Evolutionary conservation across 2,797 vertebrate genomes (phyloP).

Genomic region (Oryzias dopingdopingensis): DNA sequence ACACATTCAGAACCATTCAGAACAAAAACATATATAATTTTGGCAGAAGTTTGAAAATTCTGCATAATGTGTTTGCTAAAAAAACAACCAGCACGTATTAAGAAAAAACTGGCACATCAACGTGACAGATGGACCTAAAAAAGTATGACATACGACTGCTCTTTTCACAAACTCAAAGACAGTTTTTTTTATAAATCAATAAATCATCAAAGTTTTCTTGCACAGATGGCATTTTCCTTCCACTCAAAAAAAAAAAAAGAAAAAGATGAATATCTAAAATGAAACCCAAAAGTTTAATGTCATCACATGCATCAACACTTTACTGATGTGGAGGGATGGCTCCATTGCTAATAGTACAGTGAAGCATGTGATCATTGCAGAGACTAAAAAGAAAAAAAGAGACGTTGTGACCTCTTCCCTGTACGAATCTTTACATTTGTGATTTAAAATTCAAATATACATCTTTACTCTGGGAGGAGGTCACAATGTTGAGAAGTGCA

Average conservation of each 20-base stretch:
- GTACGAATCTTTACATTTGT: slow-evolving; percentile 47
- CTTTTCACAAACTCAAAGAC: slow-evolving; percentile 53
- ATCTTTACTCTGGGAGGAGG: slow-evolving; percentile 60
- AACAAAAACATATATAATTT: slow-evolving; percentile 29
- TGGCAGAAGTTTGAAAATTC: slow-evolving; percentile 44
- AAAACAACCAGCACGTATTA: slow-evolving; percentile 8
- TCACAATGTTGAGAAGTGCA: slow-evolving; percentile 55
- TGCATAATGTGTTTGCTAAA: slow-evolving; percentile 20
- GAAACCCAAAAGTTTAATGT: slow-evolving; percentile 34
- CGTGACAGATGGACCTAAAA: slow-evolving; percentile 52
- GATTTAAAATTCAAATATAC: slow-evolving; percentile 69
- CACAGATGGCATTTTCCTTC: slow-evolving; percentile 63
- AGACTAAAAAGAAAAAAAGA: slow-evolving; percentile 59
- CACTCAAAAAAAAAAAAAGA: slow-evolving; percentile 34
- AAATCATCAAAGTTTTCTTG: slow-evolving; percentile 57
- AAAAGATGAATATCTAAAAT: slow-evolving; percentile 47
- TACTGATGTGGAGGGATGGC: slow-evolving; percentile 26
- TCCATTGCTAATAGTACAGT: slow-evolving; percentile 52
- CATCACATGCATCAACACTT: slow-evolving; percentile 20
- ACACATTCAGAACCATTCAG: slow-evolving; percentile 33
- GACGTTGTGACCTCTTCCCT: slow-evolving; percentile 60
- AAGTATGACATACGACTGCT: slow-evolving; percentile 40
- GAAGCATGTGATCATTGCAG: slow-evolving; percentile 39
- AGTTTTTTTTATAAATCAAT: slow-evolving; percentile 53
- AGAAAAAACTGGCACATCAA: slow-evolving; percentile 47